Conservation (phyloP, 2,888 invertebrate species). For the Drosophila birchii region DNA sequence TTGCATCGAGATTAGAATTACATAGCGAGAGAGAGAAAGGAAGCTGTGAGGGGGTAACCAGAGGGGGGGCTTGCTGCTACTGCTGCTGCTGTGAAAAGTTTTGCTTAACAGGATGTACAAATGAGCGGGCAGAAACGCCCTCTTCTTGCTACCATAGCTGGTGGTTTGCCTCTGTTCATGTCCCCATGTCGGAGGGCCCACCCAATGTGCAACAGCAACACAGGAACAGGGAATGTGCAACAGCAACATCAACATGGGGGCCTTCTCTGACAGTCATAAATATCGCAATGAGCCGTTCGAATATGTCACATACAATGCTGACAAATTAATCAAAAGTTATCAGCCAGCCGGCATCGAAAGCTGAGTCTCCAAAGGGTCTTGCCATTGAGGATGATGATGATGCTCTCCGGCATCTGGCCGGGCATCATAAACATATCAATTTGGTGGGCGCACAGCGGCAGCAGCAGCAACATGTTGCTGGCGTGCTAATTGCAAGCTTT, state of each 20-base stretch:
- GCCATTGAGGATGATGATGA: constrained; percentile 8
- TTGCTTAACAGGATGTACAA: constrained; percentile 76
- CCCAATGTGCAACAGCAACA: constrained; percentile 63
- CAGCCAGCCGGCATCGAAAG: constrained; percentile 69
- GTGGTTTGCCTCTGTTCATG: constrained; percentile 26
- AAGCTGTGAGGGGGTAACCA: constrained; percentile 61
- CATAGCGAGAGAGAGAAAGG: constrained; percentile 42
- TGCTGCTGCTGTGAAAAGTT: constrained; percentile 66
- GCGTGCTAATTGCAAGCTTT: constrained; percentile 77
- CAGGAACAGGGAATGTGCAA: constrained; percentile 56
- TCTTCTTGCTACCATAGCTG: constrained; percentile 35
- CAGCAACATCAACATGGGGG: constrained; percentile 49
- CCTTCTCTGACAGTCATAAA: constrained; percentile 66
- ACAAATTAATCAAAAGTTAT: constrained; percentile 81
- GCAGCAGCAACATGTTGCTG: constrained; percentile 70
- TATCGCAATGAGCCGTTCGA: constrained; percentile 80
- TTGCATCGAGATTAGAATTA: constrained; percentile 74
- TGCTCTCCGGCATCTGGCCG: constrained; percentile 17
- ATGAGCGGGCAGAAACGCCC: constrained; percentile 70
- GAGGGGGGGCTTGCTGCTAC: constrained; percentile 3
- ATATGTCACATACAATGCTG: constrained; percentile 80
- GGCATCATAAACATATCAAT: constrained; percentile 78
- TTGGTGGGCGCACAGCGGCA: constrained; percentile 62
- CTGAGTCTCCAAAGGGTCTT: constrained; percentile 40
- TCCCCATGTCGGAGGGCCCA: constrained; percentile 54